phyloP scores from a whole-genome alignment of 35 echinoderm and acorn worm species.

The Lytechinus variegatus region DNA sequence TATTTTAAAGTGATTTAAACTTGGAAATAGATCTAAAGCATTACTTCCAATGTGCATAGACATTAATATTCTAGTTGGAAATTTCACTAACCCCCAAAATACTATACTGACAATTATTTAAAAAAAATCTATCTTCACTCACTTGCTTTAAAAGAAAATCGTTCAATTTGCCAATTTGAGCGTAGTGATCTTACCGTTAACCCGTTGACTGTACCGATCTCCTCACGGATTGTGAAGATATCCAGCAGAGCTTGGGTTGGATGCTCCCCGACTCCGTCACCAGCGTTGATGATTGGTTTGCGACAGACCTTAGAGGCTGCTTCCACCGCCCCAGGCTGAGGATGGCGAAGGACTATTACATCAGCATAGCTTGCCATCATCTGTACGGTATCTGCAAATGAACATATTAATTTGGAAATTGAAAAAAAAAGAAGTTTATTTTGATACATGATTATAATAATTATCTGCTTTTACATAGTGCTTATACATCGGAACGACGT shows the following conservation, averaged over 20 bases:
- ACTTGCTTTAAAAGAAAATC: not conserved
- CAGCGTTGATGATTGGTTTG: constrained; percentile 90
- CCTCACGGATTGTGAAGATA: constrained; percentile 94
- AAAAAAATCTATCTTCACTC: too few relatives aligned
- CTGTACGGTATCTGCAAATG: constrained; percentile 78
- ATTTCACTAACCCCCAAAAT: not conserved
- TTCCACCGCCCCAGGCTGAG: constrained; percentile 73
- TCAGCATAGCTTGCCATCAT: constrained; percentile 93
- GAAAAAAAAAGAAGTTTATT: too few relatives aligned
- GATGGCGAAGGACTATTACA: constrained; percentile 85
- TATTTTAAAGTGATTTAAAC: not conserved
- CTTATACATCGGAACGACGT: too few relatives aligned
- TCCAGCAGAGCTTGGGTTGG: constrained; percentile 97
- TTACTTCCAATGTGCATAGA: not conserved
- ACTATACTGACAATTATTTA: too few relatives aligned
- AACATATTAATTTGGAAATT: too few relatives aligned
- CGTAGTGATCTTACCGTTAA: constrained; percentile 58
- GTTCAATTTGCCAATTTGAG: not conserved
- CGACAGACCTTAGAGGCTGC: constrained; percentile 66
- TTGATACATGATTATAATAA: too few relatives aligned
- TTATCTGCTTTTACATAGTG: too few relatives aligned
- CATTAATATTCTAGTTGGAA: not conserved
- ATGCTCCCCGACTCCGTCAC: constrained; percentile 95
- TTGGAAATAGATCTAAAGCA: not conserved
- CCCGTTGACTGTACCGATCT: constrained; percentile 97